These are phyloP conservation scores for Ciconia maguari DNA, from an alignment of 2,113 vertebrate species.

Conservation along the genomic window DNA sequence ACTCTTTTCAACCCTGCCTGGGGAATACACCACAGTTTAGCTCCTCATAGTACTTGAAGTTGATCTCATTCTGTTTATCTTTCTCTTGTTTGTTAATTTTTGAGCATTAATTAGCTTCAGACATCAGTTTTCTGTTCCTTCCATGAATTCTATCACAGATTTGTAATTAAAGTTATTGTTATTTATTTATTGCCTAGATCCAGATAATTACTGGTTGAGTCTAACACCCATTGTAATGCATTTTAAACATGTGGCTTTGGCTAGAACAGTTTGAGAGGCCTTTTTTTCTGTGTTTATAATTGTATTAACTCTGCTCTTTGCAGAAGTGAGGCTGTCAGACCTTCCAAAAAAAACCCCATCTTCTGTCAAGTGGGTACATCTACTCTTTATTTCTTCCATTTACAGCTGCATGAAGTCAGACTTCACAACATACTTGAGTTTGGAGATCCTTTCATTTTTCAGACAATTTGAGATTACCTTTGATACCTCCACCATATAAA, in stretches of 20 bases:
- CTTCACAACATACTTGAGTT: neutral
- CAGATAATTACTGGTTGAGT: neutral
- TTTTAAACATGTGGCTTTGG: neutral
- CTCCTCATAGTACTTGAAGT: neutral
- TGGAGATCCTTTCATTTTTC: neutral
- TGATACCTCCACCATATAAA: neutral
- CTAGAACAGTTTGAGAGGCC: neutral
- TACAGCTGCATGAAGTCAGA: neutral
- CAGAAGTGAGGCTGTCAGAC: neutral
- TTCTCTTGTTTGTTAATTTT: neutral
- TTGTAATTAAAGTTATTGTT: neutral
- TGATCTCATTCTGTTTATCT: neutral
- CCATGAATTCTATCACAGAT: neutral
- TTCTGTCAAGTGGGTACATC: neutral
- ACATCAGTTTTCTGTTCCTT: neutral
- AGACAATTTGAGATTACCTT: neutral
- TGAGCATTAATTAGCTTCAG: constrained; percentile 1
- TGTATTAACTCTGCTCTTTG: neutral
- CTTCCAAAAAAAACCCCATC: fast-evolving
- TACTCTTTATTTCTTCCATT: neutral
- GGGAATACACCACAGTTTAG: neutral
- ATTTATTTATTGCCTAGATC: neutral
- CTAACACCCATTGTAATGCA: neutral
- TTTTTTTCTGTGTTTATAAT: neutral
- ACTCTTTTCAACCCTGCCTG: neutral